Percentiles rank a stretch among this genome's conserved stretches.
These are phyloP conservation scores for Tholera decimalis DNA, from an alignment of 2,888 invertebrate genomes.

Conservation along the genomic window DNA sequence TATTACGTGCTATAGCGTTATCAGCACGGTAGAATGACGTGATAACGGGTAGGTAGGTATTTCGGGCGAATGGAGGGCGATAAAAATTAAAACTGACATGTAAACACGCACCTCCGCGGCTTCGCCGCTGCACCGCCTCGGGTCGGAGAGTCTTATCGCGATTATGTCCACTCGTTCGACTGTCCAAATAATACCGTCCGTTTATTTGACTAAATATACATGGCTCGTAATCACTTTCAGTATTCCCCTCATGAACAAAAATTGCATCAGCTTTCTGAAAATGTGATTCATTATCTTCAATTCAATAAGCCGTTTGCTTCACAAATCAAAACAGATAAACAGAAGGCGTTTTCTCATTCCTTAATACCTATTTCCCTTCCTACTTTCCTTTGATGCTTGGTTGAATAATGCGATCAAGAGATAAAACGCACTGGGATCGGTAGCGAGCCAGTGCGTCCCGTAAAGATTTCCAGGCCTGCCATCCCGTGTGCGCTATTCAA, in stretches of 20 bases:
- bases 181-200: constrained; percentile 56
- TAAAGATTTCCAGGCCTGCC: constrained; percentile 76
- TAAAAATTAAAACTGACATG: constrained; percentile 84
- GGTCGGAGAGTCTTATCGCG: constrained; percentile 72
- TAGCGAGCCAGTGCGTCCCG: constrained; percentile 76
- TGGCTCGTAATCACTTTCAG: constrained; percentile 28
- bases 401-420: constrained; percentile 89
- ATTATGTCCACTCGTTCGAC: constrained; percentile 69
- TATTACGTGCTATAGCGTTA: constrained; percentile 81
- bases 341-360: constrained; percentile 81
- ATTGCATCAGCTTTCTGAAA: constrained; percentile 26
- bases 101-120: constrained; percentile 77
- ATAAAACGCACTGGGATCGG: constrained; percentile 85
- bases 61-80: constrained; percentile 81
- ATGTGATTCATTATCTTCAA: constrained; percentile 52
- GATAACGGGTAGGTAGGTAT: constrained; percentile 82
- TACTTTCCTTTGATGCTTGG: constrained; percentile 88
- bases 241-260: constrained; percentile 16
- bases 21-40: constrained; percentile 81
- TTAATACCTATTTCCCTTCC: constrained; percentile 81
- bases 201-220: constrained; percentile 51
- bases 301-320: constrained; percentile 74
- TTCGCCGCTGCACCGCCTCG: constrained; percentile 75
- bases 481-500: constrained; percentile 73
- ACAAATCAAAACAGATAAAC: constrained; percentile 81